These are phyloP conservation scores for Amiota communis DNA, from an alignment of 2,888 invertebrate species.

Conservation along the genomic window DNA sequence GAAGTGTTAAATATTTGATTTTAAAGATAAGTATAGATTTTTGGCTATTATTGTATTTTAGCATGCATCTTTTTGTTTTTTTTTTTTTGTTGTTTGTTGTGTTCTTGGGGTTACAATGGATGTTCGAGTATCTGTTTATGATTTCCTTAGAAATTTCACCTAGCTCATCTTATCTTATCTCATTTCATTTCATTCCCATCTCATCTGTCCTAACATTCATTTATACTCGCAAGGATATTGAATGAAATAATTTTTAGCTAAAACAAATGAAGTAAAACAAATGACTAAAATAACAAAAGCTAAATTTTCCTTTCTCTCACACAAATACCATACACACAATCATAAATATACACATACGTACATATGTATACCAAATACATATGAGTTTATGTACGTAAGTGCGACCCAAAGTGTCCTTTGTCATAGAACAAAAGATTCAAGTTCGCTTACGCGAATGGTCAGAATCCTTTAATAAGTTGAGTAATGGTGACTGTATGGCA, in stretches of 20 bases:
- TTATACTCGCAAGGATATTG: too few species aligned
- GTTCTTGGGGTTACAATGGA: too few species aligned
- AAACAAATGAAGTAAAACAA: not conserved
- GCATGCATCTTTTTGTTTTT: too few species aligned
- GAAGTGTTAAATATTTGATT: too few species aligned
- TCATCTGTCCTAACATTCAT: too few species aligned
- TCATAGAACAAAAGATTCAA: conserved; percentile 66
- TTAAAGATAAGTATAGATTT: too few species aligned
- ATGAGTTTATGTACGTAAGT: not conserved
- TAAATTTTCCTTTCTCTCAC: not conserved
- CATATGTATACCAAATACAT: conserved; percentile 23
- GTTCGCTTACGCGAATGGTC: conserved; percentile 70
- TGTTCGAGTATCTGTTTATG: conserved; percentile 59
- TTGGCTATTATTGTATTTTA: too few species aligned
- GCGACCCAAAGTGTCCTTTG: conserved; percentile 2
- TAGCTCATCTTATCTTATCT: conserved; percentile 22
- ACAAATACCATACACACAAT: conserved; percentile 5
- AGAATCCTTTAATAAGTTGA: conserved; percentile 67
- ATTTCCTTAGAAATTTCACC: conserved; percentile 61
- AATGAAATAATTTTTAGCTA: not conserved
- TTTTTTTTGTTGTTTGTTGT: too few species aligned
- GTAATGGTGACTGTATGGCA: conserved; percentile 40
- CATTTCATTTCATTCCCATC: too few species aligned
- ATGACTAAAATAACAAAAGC: conserved; percentile 4
- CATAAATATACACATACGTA: conserved; percentile 23